Conservation (phyloP, 2,113 vertebrate species). For the Calonectris borealis region DNA sequence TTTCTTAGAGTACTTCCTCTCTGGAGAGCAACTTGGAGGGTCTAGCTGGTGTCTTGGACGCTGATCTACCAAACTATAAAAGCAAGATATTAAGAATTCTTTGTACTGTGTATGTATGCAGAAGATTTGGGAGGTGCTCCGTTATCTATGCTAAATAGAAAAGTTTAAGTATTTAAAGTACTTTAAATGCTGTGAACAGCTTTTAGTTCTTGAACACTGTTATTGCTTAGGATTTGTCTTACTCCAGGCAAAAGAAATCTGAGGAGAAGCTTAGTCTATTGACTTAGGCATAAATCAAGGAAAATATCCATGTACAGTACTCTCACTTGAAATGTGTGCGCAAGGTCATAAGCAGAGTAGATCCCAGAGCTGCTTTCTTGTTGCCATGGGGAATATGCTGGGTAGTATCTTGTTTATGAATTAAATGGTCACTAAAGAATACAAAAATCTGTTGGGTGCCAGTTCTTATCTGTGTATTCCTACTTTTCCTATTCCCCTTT, state of each 20-base stretch:
- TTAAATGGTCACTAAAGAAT: background rate
- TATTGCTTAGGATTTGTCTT: background rate
- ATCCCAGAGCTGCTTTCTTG: background rate
- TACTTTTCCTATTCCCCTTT: background rate
- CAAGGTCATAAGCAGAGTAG: background rate
- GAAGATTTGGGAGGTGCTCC: conserved; percentile 7
- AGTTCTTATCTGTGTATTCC: background rate
- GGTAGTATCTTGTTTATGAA: background rate
- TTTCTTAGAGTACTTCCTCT: conserved; percentile 85
- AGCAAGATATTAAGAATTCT: conserved; percentile 92
- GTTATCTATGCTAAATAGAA: background rate
- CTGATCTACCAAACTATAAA: conserved; percentile 93
- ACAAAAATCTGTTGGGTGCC: background rate
- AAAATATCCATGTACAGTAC: background rate
- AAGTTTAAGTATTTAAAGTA: background rate
- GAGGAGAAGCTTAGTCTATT: background rate
- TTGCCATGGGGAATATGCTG: background rate
- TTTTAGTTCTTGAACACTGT: background rate
- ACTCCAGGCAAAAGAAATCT: background rate
- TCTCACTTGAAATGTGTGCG: background rate
- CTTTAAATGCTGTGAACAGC: background rate
- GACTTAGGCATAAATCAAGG: background rate
- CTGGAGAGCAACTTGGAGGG: conserved; percentile 93
- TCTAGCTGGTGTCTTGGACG: conserved; percentile 89
- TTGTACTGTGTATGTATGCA: conserved; percentile 87